Evolutionary conservation across 1,140 invertebrate genomes (phyloP), one percentile per base, ranked within the genome.

Genomic region (Drosophila takahashii): DNA sequence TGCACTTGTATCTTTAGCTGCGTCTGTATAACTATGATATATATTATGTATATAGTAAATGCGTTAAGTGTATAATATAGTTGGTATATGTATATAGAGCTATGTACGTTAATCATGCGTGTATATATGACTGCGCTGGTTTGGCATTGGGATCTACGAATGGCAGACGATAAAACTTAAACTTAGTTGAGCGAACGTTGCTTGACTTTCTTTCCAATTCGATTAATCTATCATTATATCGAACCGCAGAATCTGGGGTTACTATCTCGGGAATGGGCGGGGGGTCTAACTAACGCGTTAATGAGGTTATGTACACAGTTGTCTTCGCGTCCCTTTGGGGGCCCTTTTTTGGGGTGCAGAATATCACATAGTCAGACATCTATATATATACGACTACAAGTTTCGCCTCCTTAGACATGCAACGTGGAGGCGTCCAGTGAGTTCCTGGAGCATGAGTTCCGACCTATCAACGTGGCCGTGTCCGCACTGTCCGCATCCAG

Each of bases 311-410:
- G 44, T 83, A 37, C 71, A 61, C 18, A 44, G 29, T 51, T 50
- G 11, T 27, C 59, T 42, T 64, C 27, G 34, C 60, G 42, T 62
- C 18, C 27, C 50, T 67, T 22, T 22, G 22, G 22, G 22, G 22
- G 22, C 71, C 69, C 56, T 74, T 64, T 77, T 77, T 75, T 86
- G 77, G 56, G 85, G 65, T 78, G 91, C 81, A 59, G 90, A 77
- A 62, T 91, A 86, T 75, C 83, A 89, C 66, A 92, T 72, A 75
- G 91, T 91, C 80, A 87, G 84, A 89, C 84, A 83, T 90, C 52
- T 70, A 70, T 71, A 71, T 72, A 62, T 62, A 62, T 62, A 91
- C 79, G 67, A 85, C 73, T 79, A 87, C 76, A 78, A 81, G 76
- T 86, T 85, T 44, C 22, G 13, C 22, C 27, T 27, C 41, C 41